Percentiles rank a stretch among this genome's conserved stretches.
Evolutionary conservation across 2,113 vertebrate genomes (phyloP).

Genomic region (Cyprinodon variegatus): DNA sequence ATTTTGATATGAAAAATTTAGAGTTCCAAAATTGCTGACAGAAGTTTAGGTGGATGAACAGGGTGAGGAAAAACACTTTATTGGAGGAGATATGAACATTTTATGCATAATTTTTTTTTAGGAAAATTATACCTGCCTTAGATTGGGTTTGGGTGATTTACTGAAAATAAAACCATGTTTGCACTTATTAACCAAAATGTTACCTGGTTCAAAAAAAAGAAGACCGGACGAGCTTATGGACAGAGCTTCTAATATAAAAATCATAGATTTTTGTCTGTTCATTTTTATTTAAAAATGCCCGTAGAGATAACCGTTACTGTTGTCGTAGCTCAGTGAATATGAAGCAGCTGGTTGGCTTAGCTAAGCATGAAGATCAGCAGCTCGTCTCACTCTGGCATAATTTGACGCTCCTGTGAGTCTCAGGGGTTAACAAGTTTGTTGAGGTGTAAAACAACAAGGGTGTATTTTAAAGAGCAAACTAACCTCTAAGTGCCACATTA

Average conservation of each 20-base stretch:
- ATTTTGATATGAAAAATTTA: background rate
- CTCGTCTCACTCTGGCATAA: background rate
- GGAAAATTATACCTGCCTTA: background rate
- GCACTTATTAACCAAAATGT: background rate
- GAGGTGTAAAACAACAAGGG: background rate
- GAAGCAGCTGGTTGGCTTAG: constrained; percentile 20
- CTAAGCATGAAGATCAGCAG: constrained; percentile 1
- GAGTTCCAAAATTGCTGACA: no score
- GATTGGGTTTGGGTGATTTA: background rate
- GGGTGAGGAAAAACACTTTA: no score
- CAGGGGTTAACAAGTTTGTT: background rate
- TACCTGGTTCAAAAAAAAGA: background rate
- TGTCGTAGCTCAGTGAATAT: background rate
- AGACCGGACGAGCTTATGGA: no score
- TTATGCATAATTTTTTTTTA: background rate
- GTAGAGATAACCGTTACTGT: background rate
- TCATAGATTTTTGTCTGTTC: background rate
- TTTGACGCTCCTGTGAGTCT: background rate
- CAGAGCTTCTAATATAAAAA: background rate
- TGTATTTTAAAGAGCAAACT: no score
- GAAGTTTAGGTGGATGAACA: no score
- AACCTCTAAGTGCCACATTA: background rate
- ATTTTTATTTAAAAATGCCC: background rate
- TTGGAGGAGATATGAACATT: background rate
- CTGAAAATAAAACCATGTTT: background rate